Evolutionary conservation across 2,797 vertebrate genomes (phyloP), one percentile per base, ranked within the genome.

Genomic region (Scolopax rusticola): DNA sequence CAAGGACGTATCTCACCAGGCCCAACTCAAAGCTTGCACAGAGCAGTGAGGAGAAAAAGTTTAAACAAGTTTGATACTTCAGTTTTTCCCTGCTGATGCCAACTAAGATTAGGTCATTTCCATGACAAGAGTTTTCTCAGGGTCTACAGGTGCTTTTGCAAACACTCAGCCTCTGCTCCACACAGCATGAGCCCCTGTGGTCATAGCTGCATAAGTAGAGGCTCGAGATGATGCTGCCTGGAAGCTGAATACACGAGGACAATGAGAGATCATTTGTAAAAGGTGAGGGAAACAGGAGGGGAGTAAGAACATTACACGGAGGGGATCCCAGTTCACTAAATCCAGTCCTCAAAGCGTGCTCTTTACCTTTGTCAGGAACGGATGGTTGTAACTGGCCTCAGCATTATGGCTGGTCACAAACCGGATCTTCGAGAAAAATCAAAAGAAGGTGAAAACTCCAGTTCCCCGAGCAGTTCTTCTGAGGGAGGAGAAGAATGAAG

Each of bases 401-500:
- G 56, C 16, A 9, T 53, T 28, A 23, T 0, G 9, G 27, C 41
- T 68, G 47, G 2, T 64, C 84, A 81, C 89, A 93, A 87, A 85
- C 82, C 3, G 2, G 68, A 87, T 89, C 87, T 50, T 77, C 1
- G 0, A 67, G 93, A 84, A 91, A 91, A 84, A 69, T 63, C 1
- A 0, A 0, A 3, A 36, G 79, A 84, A 70, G 70, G 70, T 70
- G 73, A 67, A 88, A 45, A 51, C 61, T 94, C 67, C 56, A 5
- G 23, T 79, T 95, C 59, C 68, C 28, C 1, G 1, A 48, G 69
- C 40, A 76, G 69, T 14, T 67, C 50, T 81, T 51, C 80, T 30
- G 78, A 50, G 83, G 77, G 60, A 94, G 69, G 50, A 65, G 51
- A 96, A 60, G 87, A 96, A 91, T 40, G 77, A 90, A 84, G 91